Conservation (phyloP, 2,113 vertebrate genomes). For the Manacus vitellinus region DNA sequence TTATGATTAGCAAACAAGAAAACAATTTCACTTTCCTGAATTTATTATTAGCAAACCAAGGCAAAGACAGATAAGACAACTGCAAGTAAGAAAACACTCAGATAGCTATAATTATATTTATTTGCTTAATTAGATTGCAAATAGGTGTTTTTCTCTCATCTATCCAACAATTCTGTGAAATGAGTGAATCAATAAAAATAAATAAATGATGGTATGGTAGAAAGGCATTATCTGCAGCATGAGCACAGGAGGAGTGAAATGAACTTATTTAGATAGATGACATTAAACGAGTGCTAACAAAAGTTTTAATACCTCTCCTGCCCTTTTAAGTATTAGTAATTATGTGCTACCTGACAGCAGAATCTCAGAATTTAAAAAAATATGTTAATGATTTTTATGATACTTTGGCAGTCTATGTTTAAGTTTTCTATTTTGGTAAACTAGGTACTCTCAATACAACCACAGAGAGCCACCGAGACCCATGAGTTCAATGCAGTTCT, state of each 20-base stretch:
- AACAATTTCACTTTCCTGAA: conserved; percentile 14
- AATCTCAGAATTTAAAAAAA: background rate
- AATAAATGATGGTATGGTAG: background rate
- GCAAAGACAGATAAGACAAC: conserved; percentile 17
- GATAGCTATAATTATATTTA: conserved; percentile 42
- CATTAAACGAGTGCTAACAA: background rate
- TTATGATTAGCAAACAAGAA: conserved; percentile 17
- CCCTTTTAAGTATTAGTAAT: background rate
- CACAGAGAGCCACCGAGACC: background rate
- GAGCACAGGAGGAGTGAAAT: background rate
- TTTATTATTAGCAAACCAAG: conserved; percentile 4
- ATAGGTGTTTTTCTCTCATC: background rate
- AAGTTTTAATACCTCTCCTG: background rate
- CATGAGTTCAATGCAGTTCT: background rate
- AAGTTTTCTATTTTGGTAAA: background rate
- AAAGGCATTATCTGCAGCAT: background rate
- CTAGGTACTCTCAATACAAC: background rate
- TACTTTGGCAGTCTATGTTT: background rate
- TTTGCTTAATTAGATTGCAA: conserved; percentile 46
- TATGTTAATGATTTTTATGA: background rate
- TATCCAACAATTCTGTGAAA: background rate
- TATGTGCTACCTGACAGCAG: background rate
- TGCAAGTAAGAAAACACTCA: conserved; percentile 3
- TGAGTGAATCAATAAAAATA: conserved; percentile 11
- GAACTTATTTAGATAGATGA: background rate